Base-by-base conservation (phyloP, 2,113 vertebrate genomes). In the Entosphenus tridentatus region DNA sequence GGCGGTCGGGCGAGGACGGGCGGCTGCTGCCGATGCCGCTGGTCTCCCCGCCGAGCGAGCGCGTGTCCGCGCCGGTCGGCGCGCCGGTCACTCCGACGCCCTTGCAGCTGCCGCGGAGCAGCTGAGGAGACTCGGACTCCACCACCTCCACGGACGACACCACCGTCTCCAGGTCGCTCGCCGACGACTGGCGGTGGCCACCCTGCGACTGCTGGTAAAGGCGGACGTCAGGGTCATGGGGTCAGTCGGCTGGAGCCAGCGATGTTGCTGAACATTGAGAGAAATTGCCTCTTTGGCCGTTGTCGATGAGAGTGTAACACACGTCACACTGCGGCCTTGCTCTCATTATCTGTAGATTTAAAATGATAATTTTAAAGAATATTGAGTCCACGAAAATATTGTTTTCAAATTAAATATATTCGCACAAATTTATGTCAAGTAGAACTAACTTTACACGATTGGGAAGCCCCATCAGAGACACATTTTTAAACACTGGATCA, bases 21-120 rank as follows among this genome's bases (percentile, higher is more conserved):
- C 62, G 62, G 10, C n/a, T 16, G 62, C 62, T 65, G 21, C 62
- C 62, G n/a, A 65, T 21, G 21, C 62, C 62, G 21, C 62, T 65
- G 62, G 62, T 65, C 62, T 65, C 62, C n/a, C 62, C 62, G 10
- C 62, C 62, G 21, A 65, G 62, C 21, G 62, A 65, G 21, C 62
- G 62, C n/a, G n/a, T 21, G 21, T 65, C 62, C 21, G n/a, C n/a
- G 62, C 62, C 21, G n/a, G n/a, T 65, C n/a, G n/a, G 62, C 62
- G 11, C 21, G 21, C n/a, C 62, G 9, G n/a, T 65, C 21, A 9
- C 62, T 21, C n/a, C n/a, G n/a, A 2, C 62, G 21, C 21, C 62
- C 62, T 16, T 65, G 62, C n/a, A 21, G 62, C n/a, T 16, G 21
- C 8, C 8, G n/a, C n/a, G 62, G 21, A 16, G 62, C n/a, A 16